Percentiles rank a stretch among this genome's conserved stretches.
Conservation (phyloP, 2,113 vertebrate species). For the Sakesphorus luctuosus region DNA sequence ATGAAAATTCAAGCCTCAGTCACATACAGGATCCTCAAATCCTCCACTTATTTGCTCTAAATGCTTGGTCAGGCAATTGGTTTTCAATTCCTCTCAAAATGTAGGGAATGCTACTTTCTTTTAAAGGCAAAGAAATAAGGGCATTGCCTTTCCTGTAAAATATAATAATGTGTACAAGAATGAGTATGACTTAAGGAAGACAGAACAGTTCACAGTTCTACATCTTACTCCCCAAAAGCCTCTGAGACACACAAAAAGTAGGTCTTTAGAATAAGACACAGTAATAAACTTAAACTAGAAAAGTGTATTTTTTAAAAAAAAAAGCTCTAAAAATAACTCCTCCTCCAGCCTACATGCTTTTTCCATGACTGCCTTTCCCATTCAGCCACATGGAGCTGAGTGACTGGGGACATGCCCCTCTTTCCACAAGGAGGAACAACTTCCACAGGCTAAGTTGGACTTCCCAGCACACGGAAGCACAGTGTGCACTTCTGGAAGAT, state of each 20-base stretch:
- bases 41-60: background rate
- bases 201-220: background rate
- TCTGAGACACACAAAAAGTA: background rate
- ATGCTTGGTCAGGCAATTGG: background rate
- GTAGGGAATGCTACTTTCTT: background rate
- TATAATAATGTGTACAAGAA: background rate
- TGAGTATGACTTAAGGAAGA: background rate
- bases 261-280: background rate
- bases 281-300: background rate
- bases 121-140: background rate
- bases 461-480: background rate
- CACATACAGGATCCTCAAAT: background rate
- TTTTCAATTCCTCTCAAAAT: background rate
- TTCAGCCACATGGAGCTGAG: background rate
- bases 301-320: background rate
- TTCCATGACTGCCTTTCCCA: background rate
- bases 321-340: background rate
- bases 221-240: background rate
- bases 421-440: background rate
- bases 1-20: background rate
- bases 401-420: background rate
- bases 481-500: rapidly evolving
- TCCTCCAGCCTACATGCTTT: background rate
- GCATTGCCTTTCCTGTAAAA: background rate
- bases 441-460: background rate